These are phyloP conservation scores for Spea bombifrons DNA, from an alignment of 2,113 vertebrate genomes.

Conservation along the genomic window DNA sequence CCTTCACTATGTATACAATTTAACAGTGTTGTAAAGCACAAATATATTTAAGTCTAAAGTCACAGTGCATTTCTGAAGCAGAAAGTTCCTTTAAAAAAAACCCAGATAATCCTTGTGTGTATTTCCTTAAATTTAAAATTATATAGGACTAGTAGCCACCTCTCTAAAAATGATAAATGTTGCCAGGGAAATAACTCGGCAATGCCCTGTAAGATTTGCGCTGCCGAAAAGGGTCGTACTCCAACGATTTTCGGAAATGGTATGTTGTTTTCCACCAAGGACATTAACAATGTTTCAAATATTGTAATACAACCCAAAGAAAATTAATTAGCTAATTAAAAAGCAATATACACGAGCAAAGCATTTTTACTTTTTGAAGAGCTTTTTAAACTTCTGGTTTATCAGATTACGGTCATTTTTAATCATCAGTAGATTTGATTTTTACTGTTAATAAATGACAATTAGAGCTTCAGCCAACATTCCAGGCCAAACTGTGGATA, in stretches of 20 bases:
- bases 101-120: not conserved
- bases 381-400: conserved; percentile 44
- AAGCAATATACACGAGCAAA: conserved; percentile 46
- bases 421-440: conserved; percentile 49
- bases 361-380: conserved; percentile 46
- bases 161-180: conserved; percentile 36
- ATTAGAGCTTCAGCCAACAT: conserved; percentile 51
- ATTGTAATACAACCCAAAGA: conserved; percentile 48
- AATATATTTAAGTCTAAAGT: too few species aligned
- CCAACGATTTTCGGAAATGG: conserved; percentile 27
- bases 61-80: too few species aligned
- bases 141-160: conserved; percentile 5
- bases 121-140: conserved; percentile 13
- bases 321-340: conserved; percentile 50
- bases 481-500: conserved; percentile 38
- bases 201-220: conserved; percentile 12
- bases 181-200: conserved; percentile 13
- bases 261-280: conserved; percentile 45
- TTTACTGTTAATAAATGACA: conserved; percentile 51
- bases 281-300: conserved; percentile 45
- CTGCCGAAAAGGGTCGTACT: conserved; percentile 23
- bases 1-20: not conserved
- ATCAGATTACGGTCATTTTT: conserved; percentile 47
- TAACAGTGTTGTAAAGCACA: too few species aligned
- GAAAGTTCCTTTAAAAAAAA: too few species aligned